Percentiles rank a stretch among this genome's conserved stretches.
Evolutionary conservation across 2,113 vertebrate genomes (phyloP).

Genomic region (Hemibagrus wyckioides): DNA sequence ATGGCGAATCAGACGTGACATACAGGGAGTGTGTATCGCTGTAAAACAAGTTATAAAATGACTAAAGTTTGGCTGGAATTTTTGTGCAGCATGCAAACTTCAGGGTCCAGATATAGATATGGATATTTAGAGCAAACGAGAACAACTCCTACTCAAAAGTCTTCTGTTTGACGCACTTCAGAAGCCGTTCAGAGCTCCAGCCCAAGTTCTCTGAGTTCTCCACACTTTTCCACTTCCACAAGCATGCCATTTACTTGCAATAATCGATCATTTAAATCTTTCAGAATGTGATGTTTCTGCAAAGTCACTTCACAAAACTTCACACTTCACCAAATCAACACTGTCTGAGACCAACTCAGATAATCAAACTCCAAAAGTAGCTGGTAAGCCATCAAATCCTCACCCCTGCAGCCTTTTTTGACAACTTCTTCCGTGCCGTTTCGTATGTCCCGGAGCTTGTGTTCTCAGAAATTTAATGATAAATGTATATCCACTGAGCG

Average conservation of each 20-base stretch:
- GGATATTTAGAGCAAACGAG: background rate
- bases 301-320: background rate
- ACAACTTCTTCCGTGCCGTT: background rate
- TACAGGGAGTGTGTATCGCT: background rate
- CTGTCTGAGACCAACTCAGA: background rate
- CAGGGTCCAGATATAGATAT: background rate
- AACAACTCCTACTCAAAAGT: background rate
- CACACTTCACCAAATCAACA: background rate
- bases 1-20: background rate
- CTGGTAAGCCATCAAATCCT: background rate
- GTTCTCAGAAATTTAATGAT: background rate
- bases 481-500: background rate
- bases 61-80: background rate
- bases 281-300: background rate
- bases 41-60: background rate
- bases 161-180: background rate
- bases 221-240: background rate
- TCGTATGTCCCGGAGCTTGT: background rate
- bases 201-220: background rate
- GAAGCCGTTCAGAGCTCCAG: background rate
- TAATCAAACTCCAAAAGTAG: background rate
- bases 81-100: background rate
- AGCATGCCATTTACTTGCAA: background rate
- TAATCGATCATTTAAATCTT: background rate
- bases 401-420: background rate